Percentiles rank a stretch among this genome's conserved stretches.
Evolutionary conservation across 2,888 invertebrate genomes (phyloP).

Genomic region (Fissipunctia ypsillon): DNA sequence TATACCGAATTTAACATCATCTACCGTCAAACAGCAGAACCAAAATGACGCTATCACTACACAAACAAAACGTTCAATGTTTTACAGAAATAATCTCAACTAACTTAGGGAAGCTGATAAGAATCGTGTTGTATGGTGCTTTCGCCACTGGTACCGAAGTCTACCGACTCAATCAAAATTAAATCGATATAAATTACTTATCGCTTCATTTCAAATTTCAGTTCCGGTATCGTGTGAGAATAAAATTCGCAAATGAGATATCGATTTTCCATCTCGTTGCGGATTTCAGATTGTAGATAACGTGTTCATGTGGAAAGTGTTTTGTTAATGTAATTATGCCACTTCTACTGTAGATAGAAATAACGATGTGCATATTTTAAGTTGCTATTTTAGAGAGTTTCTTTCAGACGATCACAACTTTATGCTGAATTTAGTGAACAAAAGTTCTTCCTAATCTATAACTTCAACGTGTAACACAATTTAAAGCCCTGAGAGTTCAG

Average conservation of each 20-base stretch:
- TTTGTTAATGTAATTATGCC: not conserved
- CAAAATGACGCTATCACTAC: too few relatives aligned
- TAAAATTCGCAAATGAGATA: conserved; percentile 38
- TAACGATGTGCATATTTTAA: not conserved
- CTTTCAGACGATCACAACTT: too few relatives aligned
- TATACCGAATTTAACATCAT: too few relatives aligned
- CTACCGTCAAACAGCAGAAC: too few relatives aligned
- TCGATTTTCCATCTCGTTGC: conserved; percentile 32
- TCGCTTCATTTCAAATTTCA: conserved; percentile 30
- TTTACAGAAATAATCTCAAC: too few relatives aligned
- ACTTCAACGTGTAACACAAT: not conserved
- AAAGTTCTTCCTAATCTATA: too few relatives aligned
- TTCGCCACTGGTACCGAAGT: too few relatives aligned
- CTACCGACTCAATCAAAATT: conserved; percentile 50
- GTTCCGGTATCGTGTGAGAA: conserved; percentile 43
- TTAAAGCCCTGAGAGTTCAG: too few relatives aligned
- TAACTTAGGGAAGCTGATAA: too few relatives aligned
- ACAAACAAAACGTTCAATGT: too few relatives aligned
- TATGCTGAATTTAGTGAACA: not conserved
- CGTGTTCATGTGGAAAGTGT: not conserved
- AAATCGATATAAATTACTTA: conserved; percentile 44
- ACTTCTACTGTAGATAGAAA: too few relatives aligned
- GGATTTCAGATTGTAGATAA: conserved; percentile 3
- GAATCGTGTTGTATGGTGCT: too few relatives aligned
- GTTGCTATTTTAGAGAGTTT: not conserved